Conservation (phyloP, 2,797 vertebrate genomes). For the Champsocephalus esox region DNA sequence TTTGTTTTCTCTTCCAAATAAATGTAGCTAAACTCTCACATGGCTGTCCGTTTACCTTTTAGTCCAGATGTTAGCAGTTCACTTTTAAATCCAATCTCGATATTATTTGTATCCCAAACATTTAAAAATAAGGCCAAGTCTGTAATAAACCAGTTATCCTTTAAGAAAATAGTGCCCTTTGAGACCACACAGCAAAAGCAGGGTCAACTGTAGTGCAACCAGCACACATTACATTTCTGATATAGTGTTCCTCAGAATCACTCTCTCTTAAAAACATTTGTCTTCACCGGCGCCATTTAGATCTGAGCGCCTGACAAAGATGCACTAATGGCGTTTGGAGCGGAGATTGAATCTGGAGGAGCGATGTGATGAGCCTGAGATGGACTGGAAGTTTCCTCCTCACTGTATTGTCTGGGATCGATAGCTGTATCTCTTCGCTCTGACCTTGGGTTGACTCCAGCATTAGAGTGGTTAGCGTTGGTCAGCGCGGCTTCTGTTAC, state of each 20-base stretch:
- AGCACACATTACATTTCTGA: slow-evolving; percentile 5
- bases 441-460: slow-evolving; percentile 85
- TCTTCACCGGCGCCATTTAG: slow-evolving; percentile 56
- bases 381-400: slow-evolving; percentile 75
- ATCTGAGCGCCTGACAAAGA: slow-evolving; percentile 67
- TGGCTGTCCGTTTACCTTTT: neutral
- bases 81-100: neutral
- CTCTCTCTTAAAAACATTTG: slow-evolving; percentile 50
- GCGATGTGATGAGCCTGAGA: slow-evolving; percentile 48
- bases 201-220: slow-evolving; percentile 4
- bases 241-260: slow-evolving; percentile 33
- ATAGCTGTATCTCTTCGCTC: slow-evolving; percentile 76
- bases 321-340: slow-evolving; percentile 65
- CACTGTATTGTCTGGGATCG: slow-evolving; percentile 67
- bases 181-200: slow-evolving; percentile 10
- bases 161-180: neutral
- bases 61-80: neutral
- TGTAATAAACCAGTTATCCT: neutral
- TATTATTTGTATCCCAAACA: neutral
- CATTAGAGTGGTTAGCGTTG: slow-evolving; percentile 76
- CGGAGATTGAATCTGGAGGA: slow-evolving; percentile 70
- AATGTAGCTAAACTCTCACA: neutral
- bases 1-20: neutral
- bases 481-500: slow-evolving; percentile 86
- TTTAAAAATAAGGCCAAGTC: neutral